A percentile compares a stretch with the other conserved stretches of the same genome.
These are phyloP conservation scores for Diachasmimorpha longicaudata DNA, from an alignment of 1,140 invertebrate species.

Conservation along the genomic window DNA sequence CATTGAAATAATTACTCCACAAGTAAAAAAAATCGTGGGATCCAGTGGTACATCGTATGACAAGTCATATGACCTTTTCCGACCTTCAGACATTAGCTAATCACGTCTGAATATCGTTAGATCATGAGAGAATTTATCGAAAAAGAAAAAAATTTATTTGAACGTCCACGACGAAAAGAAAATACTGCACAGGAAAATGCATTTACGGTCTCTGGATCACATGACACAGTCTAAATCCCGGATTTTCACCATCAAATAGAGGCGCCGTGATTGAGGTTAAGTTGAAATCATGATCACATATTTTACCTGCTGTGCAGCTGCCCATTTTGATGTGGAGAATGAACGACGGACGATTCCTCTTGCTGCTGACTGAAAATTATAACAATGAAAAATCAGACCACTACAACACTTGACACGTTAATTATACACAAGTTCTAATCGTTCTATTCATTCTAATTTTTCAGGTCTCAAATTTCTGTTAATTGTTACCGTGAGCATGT, in stretches of 20 bases:
- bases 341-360: slow-evolving; percentile 55
- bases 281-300: not conserved
- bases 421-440: not conserved
- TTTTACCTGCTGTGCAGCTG: slow-evolving; percentile 63
- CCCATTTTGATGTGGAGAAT: slow-evolving; percentile 67
- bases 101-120: not conserved
- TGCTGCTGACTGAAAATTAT: slow-evolving; percentile 47
- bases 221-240: not conserved
- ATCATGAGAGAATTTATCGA: not conserved
- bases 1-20: not conserved
- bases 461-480: slow-evolving; percentile 2
- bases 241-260: not conserved
- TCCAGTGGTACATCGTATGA: not conserved
- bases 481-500: slow-evolving; percentile 54
- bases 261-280: not conserved
- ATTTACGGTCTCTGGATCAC: not conserved
- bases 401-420: not conserved
- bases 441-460: not conserved
- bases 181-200: too few species aligned
- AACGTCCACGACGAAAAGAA: not conserved
- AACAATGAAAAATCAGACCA: not conserved
- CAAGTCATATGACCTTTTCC: slow-evolving; percentile 42
- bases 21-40: not conserved
- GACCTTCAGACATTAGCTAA: slow-evolving; percentile 42
- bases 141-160: not conserved